Base-by-base conservation (phyloP, 2,797 vertebrate genomes). In the Saguinus oedipus region DNA sequence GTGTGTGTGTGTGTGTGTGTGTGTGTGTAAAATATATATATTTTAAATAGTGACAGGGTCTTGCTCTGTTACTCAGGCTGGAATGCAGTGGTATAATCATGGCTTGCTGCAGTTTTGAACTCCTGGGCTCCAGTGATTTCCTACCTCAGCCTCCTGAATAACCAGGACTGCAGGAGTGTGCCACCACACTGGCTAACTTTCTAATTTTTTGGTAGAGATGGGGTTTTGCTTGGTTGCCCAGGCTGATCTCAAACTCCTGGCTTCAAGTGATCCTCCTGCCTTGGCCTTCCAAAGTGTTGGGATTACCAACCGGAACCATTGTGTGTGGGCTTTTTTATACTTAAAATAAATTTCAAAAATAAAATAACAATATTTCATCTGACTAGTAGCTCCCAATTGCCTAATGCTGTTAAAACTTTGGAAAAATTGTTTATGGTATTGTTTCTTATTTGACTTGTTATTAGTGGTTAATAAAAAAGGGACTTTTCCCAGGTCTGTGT, bases 1-100 rank as follows among this genome's bases (percentile, higher is more conserved):
- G 14, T 61, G 5, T 61, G 27, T 61, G 2, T 61, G 0, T 64
- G 0, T 61, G 0, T 61, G 0, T 33, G 0, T 30, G 0, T 61
- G 0, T 61, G 0, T 33, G 0, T 30, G 2, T 61, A 22, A 24
- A 24, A 24, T 57, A 11, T 57, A 57, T 57, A 11, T 15, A 17
- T 57, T 26, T 64, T 17, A 7, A 64, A 64, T 64, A 64, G 61
- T 64, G 61, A n/a, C 61, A 64, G 61, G 7, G 19, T 72, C 68
- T 72, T 22, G 20, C 68, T 72, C n/a, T 72, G 68, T 72, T 22
- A 72, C 68, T 17, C n/a, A 22, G n/a, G 68, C 61, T 68, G 33
- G 61, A 68, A 68, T 68, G 33, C 30, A 68, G 61, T 68, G 61
- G 30, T 68, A 19, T 68, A 68, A 68, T 68, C 61, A 68, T n/a